These are phyloP conservation scores for Symphodus melops DNA, from an alignment of 2,113 vertebrate species.

Conservation along the genomic window DNA sequence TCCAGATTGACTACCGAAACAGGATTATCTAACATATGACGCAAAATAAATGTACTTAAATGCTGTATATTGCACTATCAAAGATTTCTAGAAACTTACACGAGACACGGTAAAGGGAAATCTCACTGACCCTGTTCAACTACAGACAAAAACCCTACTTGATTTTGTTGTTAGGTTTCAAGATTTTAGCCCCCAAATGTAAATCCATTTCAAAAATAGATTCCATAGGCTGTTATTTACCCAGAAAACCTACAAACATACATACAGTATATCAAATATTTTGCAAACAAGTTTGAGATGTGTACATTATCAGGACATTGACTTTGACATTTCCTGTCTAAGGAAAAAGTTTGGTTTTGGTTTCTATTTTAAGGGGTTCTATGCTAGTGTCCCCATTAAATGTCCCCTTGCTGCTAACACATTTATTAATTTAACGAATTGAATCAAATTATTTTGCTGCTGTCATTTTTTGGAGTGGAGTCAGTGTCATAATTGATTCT, in stretches of 20 bases:
- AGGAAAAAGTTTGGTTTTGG: neutral
- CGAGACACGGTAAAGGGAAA: too few species aligned
- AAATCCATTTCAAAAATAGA: neutral
- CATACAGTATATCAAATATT: neutral
- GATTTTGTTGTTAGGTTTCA: too few species aligned
- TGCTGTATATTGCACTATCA: too few species aligned
- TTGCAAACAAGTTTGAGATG: neutral
- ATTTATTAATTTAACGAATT: neutral
- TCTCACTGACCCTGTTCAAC: too few species aligned
- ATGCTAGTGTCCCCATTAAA: neutral
- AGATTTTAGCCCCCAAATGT: too few species aligned
- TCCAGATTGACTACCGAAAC: conserved; percentile 41
- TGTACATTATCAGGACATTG: neutral
- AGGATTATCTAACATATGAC: conserved; percentile 43
- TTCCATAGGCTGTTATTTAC: neutral
- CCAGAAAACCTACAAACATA: too few species aligned
- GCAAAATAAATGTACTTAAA: neutral
- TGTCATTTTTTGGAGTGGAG: conserved; percentile 41
- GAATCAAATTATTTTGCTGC: conserved; percentile 1
- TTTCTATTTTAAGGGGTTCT: neutral
- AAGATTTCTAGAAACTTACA: too few species aligned
- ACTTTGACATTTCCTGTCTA: neutral
- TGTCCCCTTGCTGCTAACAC: neutral
- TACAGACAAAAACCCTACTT: too few species aligned
- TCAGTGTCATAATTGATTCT: conserved; percentile 31